Evolutionary conservation across 2,113 vertebrate genomes (phyloP).

Genomic region (Rissa tridactyla): DNA sequence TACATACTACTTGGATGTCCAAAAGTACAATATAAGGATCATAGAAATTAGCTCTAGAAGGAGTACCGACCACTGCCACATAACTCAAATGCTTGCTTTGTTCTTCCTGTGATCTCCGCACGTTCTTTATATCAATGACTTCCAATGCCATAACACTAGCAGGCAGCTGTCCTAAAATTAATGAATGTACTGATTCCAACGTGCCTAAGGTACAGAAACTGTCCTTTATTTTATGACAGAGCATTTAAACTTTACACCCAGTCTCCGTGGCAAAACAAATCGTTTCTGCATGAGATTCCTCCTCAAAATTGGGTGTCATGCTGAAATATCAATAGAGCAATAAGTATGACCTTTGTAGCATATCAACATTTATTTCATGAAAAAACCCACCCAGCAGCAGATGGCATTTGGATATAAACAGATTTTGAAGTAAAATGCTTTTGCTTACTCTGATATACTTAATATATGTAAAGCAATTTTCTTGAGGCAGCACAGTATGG

Average conservation of each 20-base stretch:
- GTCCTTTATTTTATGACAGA: not conserved
- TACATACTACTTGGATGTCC: not conserved
- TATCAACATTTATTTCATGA: not conserved
- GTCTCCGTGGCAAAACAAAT: not conserved
- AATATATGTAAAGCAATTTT: conserved; percentile 45
- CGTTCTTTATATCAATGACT: not conserved
- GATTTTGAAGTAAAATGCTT: conserved; percentile 41
- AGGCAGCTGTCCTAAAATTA: not conserved
- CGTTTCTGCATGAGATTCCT: not conserved
- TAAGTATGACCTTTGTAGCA: not conserved
- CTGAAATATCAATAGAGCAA: conserved; percentile 33
- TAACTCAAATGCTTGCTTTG: not conserved
- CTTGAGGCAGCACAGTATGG: not conserved
- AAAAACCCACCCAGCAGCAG: conserved; percentile 2
- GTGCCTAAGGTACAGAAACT: not conserved
- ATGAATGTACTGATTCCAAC: not conserved
- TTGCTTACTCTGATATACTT: conserved; percentile 19
- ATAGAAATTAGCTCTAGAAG: not conserved
- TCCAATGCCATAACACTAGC: not conserved
- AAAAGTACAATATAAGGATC: not conserved
- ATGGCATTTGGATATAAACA: conserved; percentile 50
- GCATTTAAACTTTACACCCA: not conserved
- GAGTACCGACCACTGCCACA: not conserved
- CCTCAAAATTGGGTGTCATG: not conserved
- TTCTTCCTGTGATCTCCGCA: not conserved